A percentile compares a stretch with the other conserved stretches of the same genome.
phyloP scores from a whole-genome alignment of 2,888 invertebrate species.

The Nemotelus pantherinus region DNA sequence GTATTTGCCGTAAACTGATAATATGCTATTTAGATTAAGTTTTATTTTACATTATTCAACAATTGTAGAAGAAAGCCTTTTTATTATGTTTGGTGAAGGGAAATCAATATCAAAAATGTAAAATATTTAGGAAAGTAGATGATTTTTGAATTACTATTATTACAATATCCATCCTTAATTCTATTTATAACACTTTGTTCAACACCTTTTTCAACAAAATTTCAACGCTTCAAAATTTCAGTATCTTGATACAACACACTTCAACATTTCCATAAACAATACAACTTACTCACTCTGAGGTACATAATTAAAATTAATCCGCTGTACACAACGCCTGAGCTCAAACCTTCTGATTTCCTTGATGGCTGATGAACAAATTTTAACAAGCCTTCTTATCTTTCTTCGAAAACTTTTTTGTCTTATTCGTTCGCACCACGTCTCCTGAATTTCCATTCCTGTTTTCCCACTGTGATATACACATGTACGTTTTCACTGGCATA shows the following conservation, averaged over 20 bases:
- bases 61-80: no score
- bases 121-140: no score
- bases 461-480: neutral
- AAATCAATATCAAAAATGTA: no score
- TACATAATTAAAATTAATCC: constrained; percentile 32
- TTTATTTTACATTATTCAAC: no score
- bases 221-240: no score
- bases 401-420: constrained; percentile 5
- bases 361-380: constrained; percentile 26
- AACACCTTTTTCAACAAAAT: no score
- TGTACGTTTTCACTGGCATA: neutral
- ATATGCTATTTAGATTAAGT: no score
- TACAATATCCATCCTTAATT: no score
- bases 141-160: no score
- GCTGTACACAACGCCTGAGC: constrained; percentile 3
- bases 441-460: constrained; percentile 6
- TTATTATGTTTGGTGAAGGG: no score
- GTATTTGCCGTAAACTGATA: no score
- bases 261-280: constrained; percentile 1
- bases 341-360: constrained; percentile 18
- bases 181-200: no score
- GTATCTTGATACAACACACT: neutral
- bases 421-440: neutral
- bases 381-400: constrained; percentile 30
- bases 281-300: constrained; percentile 19